Evolutionary conservation across 2,113 vertebrate species (phyloP).

Genomic region (Gracilinanus agilis): DNA sequence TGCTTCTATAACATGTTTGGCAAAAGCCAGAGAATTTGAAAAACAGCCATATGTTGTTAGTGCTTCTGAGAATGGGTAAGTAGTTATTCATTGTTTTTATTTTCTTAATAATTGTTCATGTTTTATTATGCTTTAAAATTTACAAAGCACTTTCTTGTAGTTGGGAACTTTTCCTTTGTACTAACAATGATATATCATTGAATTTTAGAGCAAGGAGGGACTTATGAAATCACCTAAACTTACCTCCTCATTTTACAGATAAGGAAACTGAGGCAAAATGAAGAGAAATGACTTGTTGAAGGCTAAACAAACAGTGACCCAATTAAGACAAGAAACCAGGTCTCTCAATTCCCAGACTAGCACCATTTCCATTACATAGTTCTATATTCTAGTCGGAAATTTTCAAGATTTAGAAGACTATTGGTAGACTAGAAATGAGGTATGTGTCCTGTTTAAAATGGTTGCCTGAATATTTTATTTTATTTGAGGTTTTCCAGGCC

Average conservation of each 20-base stretch:
- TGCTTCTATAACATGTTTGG: constrained; percentile 86
- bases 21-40: constrained; percentile 89
- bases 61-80: constrained; percentile 89
- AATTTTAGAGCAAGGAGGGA: neutral
- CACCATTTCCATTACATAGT: neutral
- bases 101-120: neutral
- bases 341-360: neutral
- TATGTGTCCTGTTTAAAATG: neutral
- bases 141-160: neutral
- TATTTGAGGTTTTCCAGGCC: neutral
- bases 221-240: neutral
- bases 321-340: neutral
- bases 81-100: constrained; percentile 53
- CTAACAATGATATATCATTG: neutral
- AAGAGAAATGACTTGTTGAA: neutral
- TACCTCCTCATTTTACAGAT: neutral
- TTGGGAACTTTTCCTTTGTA: neutral
- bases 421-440: neutral
- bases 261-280: neutral
- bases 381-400: neutral
- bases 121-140: too few species aligned
- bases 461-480: neutral
- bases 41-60: constrained; percentile 88
- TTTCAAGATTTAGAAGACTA: neutral
- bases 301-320: neutral